phyloP scores from a whole-genome alignment of 2,888 invertebrate genomes.

The Amorpha juglandis region DNA sequence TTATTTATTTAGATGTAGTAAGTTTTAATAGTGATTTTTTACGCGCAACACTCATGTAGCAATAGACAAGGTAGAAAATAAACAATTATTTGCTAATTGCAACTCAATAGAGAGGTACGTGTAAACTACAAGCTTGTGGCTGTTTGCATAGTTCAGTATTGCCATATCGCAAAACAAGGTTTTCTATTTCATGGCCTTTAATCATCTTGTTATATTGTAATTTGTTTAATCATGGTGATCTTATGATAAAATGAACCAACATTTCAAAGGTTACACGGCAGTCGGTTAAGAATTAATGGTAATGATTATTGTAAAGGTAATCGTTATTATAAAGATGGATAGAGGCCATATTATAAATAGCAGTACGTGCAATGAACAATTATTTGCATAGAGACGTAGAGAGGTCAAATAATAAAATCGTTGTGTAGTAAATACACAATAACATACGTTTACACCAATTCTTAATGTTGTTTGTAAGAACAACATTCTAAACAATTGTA shows the following conservation, averaged over 20 bases:
- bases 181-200: background rate
- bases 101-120: conserved; percentile 24
- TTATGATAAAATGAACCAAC: background rate
- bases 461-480: background rate
- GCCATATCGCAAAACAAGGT: conserved; percentile 22
- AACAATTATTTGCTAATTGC: conserved; percentile 22
- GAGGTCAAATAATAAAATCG: background rate
- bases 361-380: background rate
- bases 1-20: no score
- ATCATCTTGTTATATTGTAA: conserved; percentile 4
- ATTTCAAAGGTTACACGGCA: background rate
- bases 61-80: conserved; percentile 10
- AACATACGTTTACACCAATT: no score
- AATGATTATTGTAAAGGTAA: background rate
- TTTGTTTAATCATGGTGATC: background rate
- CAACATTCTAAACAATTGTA: background rate
- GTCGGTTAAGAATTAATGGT: background rate
- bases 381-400: background rate
- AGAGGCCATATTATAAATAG: conserved; percentile 1
- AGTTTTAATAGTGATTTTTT: background rate
- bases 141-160: conserved; percentile 28
- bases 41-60: background rate
- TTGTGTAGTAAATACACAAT: no score
- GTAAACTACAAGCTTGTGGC: conserved; percentile 28
- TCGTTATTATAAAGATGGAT: background rate